Base-by-base conservation (phyloP, 2,797 vertebrate species). In the Protosalanx chinensis region DNA sequence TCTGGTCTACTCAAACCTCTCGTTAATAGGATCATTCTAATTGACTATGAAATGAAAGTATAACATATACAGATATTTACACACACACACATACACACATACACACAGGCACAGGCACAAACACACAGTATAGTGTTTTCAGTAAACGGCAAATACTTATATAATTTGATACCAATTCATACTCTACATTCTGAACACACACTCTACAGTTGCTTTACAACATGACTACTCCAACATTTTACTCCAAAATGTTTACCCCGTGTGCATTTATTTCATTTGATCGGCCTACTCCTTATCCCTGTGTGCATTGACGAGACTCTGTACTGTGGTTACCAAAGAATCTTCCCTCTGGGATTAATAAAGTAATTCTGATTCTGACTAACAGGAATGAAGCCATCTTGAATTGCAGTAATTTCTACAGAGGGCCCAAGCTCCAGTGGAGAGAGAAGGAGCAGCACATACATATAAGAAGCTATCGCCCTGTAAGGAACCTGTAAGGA, bases 401-500 rank as follows among this genome's bases (percentile, higher is more conserved):
- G 49, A 27, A 64, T 57, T 15, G 16, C 32, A 18, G 6, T 51
- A 1, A 46, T 57, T 63, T 41, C 49, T 20, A 71, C 59, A 71
- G 51, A 37, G 57, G 70, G 70, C 46, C n/a, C 18, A n/a, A 29
- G 10, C 69, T 62, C 59, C 41, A 33, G 32, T 27, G 15, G 35
- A 67, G 72, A 57, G 0, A 63, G 20, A 37, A 18, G 56, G n/a
- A 33, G 35, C 4, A 60, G 51, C 51, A 73, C 53, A 2, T 59
- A 68, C 67, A 46, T 46, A 41, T 41, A 41, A 10, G 10, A 41
- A 41, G 6, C 20, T 20, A 58, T 15, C 2, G 27, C 62, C 20
- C 60, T 64, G 32, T 41, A 56, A 64, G 41, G 61, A 78, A 76
- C 70, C 72, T 70, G 75, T 72, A 70, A 59, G 53, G 66, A 6